These are phyloP conservation scores for Brachypteracias leptosomus DNA, from an alignment of 2,113 vertebrate species.

Conservation along the genomic window DNA sequence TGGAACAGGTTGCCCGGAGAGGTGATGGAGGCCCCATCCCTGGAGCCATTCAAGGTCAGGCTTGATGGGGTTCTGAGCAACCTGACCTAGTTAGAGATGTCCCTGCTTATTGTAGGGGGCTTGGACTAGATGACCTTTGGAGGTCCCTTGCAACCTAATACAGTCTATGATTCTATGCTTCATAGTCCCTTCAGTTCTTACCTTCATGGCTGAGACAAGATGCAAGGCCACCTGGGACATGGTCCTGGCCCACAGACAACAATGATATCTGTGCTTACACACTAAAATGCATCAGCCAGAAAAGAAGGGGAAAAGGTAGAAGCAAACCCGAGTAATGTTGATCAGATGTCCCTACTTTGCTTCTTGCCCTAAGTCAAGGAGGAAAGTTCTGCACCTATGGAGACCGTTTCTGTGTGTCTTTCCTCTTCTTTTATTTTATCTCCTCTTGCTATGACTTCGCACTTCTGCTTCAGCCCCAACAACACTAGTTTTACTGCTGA, in stretches of 20 bases:
- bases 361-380: not conserved
- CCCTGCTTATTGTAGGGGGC: no score
- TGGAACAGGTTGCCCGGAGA: no score
- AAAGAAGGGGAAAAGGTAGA: not conserved
- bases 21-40: no score
- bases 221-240: not conserved
- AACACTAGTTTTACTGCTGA: not conserved
- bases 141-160: no score
- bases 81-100: no score
- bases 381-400: not conserved
- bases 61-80: no score
- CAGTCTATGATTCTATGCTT: no score
- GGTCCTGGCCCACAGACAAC: not conserved
- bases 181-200: not conserved
- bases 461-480: not conserved
- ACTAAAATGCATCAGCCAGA: not conserved
- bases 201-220: not conserved
- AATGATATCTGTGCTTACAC: rapidly evolving
- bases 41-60: no score
- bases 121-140: no score
- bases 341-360: not conserved
- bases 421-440: not conserved
- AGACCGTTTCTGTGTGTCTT: not conserved
- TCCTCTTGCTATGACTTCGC: not conserved
- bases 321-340: rapidly evolving